Base-by-base conservation (phyloP, 1,140 invertebrate genomes). In the Sesamia nonagrioides region DNA sequence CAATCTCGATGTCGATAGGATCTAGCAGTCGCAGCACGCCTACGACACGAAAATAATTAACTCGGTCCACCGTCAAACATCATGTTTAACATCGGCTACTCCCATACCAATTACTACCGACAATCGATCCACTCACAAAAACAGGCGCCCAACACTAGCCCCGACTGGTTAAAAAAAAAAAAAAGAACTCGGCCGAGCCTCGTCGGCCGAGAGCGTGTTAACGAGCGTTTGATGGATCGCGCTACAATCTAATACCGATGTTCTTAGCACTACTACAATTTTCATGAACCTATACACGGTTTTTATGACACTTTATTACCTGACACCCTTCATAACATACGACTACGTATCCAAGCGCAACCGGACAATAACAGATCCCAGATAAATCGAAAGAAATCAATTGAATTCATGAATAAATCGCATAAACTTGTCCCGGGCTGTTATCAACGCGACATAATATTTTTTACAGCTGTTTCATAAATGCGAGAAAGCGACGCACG, bases 21-120 rank as follows among this genome's bases (percentile, higher is more conserved):
- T 91, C 90, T 88, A 76, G 84, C 78, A 73, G 73, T 75, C 45
- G 73, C 58, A 63, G 86, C 84, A 87, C 88, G 91, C 87, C 92
- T 90, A 92, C 89, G 87, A 93, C 92, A 92, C 85, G 89, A 93
- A 94, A 94, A 93, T 94, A 94, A 94, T 94, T 94, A 94, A 92
- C 90, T 88, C 84, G 77, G 83, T 83, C 86, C 86, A 85, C 87
- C 90, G 86, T 90, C 87, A 84, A 92, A 93, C 89, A 92, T 88
- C 85, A 86, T 92, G 92, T 94, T 86, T 86, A 89, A 94, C 90
- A 90, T 84, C 87, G 82, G 87, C 91, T 92, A 92, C 91, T 92
- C 90, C 88, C 88, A 89, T 86, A 90, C 89, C 91, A 92, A 92
- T 94, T 94, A 93, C 91, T 92, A 91, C 89, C 86, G 87, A 88